Percentiles rank a stretch among this genome's conserved stretches.
Conservation (phyloP, 35 echinoderm and acorn worm species). For the Nesometra sesokonis region DNA sequence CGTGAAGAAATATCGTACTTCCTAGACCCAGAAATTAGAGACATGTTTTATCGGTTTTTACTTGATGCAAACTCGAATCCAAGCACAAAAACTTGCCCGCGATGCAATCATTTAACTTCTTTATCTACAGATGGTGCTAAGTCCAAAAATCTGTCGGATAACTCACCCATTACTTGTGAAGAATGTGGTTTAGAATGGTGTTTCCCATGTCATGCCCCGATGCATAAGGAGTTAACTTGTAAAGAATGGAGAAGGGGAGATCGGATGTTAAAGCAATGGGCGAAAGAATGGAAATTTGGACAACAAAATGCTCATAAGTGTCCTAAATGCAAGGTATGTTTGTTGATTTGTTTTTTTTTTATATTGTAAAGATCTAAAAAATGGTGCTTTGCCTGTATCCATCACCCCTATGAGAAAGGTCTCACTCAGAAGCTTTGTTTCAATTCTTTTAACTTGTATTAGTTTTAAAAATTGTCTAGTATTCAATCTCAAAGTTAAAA, state of each 20-base stretch:
- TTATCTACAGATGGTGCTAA: constrained; percentile 17
- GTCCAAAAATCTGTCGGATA: not conserved
- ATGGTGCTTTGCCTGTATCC: not conserved
- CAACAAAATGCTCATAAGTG: constrained; percentile 27
- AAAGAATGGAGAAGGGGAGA: constrained; percentile 33
- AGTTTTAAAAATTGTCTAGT: no score
- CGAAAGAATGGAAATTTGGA: constrained; percentile 21
- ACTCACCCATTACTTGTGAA: not conserved
- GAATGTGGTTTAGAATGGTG: constrained; percentile 32
- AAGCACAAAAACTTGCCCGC: constrained; percentile 26
- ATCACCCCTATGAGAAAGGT: no score
- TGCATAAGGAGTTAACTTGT: constrained; percentile 24
- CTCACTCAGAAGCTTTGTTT: no score
- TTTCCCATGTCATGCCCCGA: constrained; percentile 42
- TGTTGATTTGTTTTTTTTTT: no score
- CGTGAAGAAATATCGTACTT: constrained; percentile 29
- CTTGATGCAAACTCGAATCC: constrained; percentile 27
- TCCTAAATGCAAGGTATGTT: constrained; percentile 45
- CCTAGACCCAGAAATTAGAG: not conserved
- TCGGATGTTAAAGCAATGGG: constrained; percentile 29
- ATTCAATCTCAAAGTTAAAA: no score
- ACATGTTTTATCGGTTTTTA: constrained; percentile 32
- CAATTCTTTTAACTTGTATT: no score
- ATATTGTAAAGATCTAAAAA: no score
- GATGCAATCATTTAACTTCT: constrained; percentile 11